Evolutionary conservation across 1,140 invertebrate genomes (phyloP).

Genomic region (Tetramorium parvispinum): DNA sequence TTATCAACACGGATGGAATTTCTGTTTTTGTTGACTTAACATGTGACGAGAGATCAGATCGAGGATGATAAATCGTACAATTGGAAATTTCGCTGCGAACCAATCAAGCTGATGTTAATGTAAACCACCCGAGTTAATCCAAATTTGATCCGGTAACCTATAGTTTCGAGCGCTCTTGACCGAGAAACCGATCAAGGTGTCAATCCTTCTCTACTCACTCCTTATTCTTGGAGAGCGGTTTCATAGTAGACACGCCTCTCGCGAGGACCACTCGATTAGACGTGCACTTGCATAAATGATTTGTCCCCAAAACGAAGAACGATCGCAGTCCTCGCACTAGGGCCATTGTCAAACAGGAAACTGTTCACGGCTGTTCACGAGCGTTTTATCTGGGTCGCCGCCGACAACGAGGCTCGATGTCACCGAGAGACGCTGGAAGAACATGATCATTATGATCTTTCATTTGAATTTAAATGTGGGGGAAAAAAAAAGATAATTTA

Average conservation of each 20-base stretch:
- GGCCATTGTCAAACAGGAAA: conserved; percentile 69
- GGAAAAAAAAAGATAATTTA: too few species aligned
- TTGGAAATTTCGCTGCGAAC: background rate
- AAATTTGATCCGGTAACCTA: background rate
- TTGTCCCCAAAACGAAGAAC: conserved; percentile 31
- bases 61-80: background rate
- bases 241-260: conserved; percentile 69
- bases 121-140: background rate
- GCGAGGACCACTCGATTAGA: conserved; percentile 17
- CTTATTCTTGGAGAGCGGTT: conserved; percentile 73
- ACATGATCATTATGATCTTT: too few species aligned
- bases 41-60: background rate
- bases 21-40: background rate
- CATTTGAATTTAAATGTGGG: too few species aligned
- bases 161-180: background rate
- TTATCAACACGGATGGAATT: background rate
- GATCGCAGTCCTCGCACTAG: conserved; percentile 69
- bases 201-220: conserved; percentile 70
- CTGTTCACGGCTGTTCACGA: background rate
- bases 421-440: too few species aligned
- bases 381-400: background rate
- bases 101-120: background rate
- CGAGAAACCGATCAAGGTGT: background rate
- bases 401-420: too few species aligned
- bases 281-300: conserved; percentile 49